Evolutionary conservation across 2,797 vertebrate genomes (phyloP), one percentile per base, ranked within the genome.

Genomic region (Microchirus variegatus): DNA sequence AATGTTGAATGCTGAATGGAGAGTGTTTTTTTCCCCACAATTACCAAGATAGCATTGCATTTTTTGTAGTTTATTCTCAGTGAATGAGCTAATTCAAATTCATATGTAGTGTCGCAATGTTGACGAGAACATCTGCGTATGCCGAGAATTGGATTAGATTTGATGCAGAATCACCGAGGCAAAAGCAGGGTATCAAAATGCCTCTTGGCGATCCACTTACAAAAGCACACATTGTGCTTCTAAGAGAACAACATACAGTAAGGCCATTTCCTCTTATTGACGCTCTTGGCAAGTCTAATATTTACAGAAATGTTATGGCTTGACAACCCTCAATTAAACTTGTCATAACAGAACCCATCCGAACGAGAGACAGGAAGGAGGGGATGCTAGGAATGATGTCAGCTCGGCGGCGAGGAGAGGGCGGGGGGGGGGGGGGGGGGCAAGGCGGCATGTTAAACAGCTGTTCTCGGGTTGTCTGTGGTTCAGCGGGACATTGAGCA

Each of bases 241-340:
- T 44, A 67, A 75, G 82, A 86, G 73, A 71, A 81, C 77, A 84
- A 80, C 65, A 81, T 85, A 86, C 83, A 84, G 64, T 86, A 87
- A 80, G 76, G 73, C 83, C 81, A 77, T 86, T 92, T 93, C 91
- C 90, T 91, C 84, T 86, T 86, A 89, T 89, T 87, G 90, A 89
- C 81, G 79, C 82, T 90, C 81, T 87, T 91, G 92, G 91, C 92
- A 89, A 78, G 88, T 87, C 84, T 91, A 84, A 91, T 93, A 94
- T 94, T 93, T 93, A 91, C 88, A 90, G 88, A 93, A 92, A 91
- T 92, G 88, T 91, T 91, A 91, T 86, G 84, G 83, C 84, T 87
- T 93, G 92, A 94, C 93, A 94, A 89, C 92, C 87, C 88, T 83
- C 91, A 93, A 94, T 94, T 94, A 92, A 90, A 93, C 92, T 76